Percentiles rank a stretch among this genome's conserved stretches.
phyloP scores from a whole-genome alignment of 2,888 invertebrate species.

The Pseudolycoriella hygida region DNA sequence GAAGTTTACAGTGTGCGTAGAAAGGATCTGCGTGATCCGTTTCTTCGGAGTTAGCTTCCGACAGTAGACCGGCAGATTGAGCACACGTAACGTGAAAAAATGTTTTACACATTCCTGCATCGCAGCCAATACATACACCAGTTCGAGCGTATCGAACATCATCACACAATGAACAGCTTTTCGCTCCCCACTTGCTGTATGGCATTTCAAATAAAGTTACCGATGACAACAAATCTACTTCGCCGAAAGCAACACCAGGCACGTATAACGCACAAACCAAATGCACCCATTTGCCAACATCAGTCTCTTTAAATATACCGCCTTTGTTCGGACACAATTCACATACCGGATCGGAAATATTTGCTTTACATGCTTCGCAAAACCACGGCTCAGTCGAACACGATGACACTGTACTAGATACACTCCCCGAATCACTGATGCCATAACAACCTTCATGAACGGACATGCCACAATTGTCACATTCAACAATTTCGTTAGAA shows the following conservation, averaged over 20 bases:
- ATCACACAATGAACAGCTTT: conserved; percentile 76
- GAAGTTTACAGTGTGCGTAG: conserved; percentile 89
- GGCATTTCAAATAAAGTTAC: conserved; percentile 95
- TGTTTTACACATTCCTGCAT: conserved; percentile 94
- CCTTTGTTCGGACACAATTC: conserved; percentile 89
- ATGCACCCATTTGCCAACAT: conserved; percentile 97
- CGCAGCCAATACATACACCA: conserved; percentile 93
- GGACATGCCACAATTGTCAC: conserved; percentile 89
- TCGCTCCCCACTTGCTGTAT: conserved; percentile 92
- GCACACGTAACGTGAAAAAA: conserved; percentile 98
- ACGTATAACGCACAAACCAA: conserved; percentile 94
- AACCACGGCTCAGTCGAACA: conserved; percentile 99
- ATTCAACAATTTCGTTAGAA: conserved; percentile 91
- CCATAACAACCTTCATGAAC: conserved; percentile 97
- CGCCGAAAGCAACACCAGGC: conserved; percentile 92
- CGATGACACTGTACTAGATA: conserved; percentile 83
- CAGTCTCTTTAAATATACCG: conserved; percentile 91
- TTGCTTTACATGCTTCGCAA: conserved; percentile 94
- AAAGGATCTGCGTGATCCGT: conserved; percentile 91
- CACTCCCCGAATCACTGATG: conserved; percentile 77
- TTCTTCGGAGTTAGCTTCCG: conserved; percentile 82
- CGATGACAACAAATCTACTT: conserved; percentile 77
- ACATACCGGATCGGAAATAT: conserved; percentile 72
- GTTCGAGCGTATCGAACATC: conserved; percentile 75
- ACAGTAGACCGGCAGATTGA: conserved; percentile 79